These are phyloP conservation scores for Polyommatus iphigenia DNA, from an alignment of 2,888 invertebrate species.

Conservation along the genomic window DNA sequence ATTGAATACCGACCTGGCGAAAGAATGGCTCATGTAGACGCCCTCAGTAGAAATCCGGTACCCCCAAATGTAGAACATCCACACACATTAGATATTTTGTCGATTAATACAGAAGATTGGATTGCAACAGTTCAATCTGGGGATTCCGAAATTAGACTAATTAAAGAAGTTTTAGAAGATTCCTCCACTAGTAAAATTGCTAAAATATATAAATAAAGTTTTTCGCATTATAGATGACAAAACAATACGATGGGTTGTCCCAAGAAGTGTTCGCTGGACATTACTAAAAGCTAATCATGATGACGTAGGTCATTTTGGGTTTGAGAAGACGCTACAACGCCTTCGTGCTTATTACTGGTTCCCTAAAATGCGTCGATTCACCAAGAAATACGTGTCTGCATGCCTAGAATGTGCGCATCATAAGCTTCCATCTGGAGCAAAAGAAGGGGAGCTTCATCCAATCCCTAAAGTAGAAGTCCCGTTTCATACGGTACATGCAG, in stretches of 20 bases:
- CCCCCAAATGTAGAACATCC: neutral
- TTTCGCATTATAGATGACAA: too few species aligned
- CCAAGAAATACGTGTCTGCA: constrained; percentile 10
- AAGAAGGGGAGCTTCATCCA: too few species aligned
- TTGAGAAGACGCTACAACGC: neutral
- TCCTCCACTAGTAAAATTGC: neutral
- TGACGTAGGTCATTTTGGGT: neutral
- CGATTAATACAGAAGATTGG: constrained; percentile 12
- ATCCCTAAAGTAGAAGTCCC: too few species aligned
- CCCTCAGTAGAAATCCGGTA: constrained; percentile 32
- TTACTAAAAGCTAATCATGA: constrained; percentile 2
- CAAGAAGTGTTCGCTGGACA: neutral
- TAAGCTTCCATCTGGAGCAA: neutral
- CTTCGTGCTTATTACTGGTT: too few species aligned
- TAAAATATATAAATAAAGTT: too few species aligned
- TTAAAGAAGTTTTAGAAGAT: constrained; percentile 17
- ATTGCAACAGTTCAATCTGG: constrained; percentile 24
- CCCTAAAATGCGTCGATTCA: constrained; percentile 5
- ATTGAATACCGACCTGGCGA: constrained; percentile 32
- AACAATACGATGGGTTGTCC: constrained; percentile 10
- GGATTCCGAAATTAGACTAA: constrained; percentile 6
- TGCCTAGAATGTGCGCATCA: constrained; percentile 2
- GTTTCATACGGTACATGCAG: too few species aligned
- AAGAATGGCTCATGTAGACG: constrained; percentile 32
- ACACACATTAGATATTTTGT: neutral